Base-by-base conservation (phyloP, 2,797 vertebrate genomes). In the Eurystomus glaucurus region DNA sequence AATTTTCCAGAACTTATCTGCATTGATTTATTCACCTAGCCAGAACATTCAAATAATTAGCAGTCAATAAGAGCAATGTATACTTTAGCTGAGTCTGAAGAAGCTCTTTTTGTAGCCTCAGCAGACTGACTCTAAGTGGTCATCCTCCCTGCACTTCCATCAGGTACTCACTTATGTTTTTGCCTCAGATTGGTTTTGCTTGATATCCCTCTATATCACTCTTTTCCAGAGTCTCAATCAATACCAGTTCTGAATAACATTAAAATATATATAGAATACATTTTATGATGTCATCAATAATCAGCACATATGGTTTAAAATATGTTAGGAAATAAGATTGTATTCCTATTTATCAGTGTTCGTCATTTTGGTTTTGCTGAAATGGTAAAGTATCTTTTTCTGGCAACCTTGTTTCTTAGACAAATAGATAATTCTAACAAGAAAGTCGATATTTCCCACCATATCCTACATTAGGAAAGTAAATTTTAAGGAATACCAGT, bases 31-130 rank as follows among this genome's bases (percentile, higher is more conserved):
- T 87, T 91, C 60, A 66, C 45, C 74, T 90, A 79, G 58, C 33
- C 21, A 96, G 70, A 72, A 75, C 13, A 68, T 70, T 95, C 22
- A 85, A 93, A 97, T 86, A 83, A 95, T 89, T 91, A 93, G 21
- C 12, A 12, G 55, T 88, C 83, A 71, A 58, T 92, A 71, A 88
- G 31, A 90, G 14, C 5, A 9, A 74, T 31, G 46, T n/a, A 28
- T 80, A 64, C 15, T 95, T 96, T 46, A 91, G 58, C 22, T 45
- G 41, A 58, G 28, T 76, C 39, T 65, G 28, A 85, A 78, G 39
- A 51, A 88, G 21, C 6, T 87, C 64, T 60, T 78, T 70, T 61
- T 60, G 25, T 37, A 83, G 46, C 77, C 17, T 62, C 45, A 74
- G 58, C 54, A 64, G 62, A 68, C 37, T 65, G 31, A 61, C 14